Base-by-base conservation (phyloP, 2,113 vertebrate species). In the Callipepla squamata region DNA sequence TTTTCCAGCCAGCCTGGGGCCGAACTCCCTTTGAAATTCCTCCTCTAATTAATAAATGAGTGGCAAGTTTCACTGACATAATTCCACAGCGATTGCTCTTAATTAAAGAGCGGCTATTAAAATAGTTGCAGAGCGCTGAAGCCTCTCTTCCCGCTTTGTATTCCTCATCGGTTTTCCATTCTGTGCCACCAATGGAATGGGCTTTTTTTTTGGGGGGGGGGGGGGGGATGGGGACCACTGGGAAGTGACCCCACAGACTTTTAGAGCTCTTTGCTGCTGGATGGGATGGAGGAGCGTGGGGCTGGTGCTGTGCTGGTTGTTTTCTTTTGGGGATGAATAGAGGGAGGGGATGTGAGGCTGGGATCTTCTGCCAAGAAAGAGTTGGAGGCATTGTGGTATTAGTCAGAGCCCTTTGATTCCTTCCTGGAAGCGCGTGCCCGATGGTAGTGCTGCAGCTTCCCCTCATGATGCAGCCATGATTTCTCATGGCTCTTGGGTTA, bases 401-500 rank as follows among this genome's bases (percentile, higher is more conserved):
- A 98, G 97, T 98, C 98, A 98, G 98, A 98, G 98, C 96, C 97
- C 96, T 98, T 98, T 98, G 98, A 97, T 98, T 96, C 95, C 96
- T 97, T 95, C 86, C 96, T 97, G 93, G 95, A 97, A 91, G 89
- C 89, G 53, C 1, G 2, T 26, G 11, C 94, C 90, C 61, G 21
- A 21, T 87, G 92, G 91, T 90, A 67, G 51, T 4, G 7, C 81
- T 92, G 87, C 78, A 82, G 85, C 81, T 87, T 82, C 55, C 53
- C 75, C 89, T 94, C 76, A 82, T 80, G 87, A 48, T 1, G 14
- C 55, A 79, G 91, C 66, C 89, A 13, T 40, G 40, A 73, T 76
- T 89, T 87, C 78, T 87, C 0, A 0, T 32, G 50, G 3, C 51
- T 75, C 34, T 26, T 68, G 85, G 66, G 3, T 68, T 40, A 18